phyloP scores from a whole-genome alignment of 2,888 invertebrate species.

The Euproctis similis region DNA sequence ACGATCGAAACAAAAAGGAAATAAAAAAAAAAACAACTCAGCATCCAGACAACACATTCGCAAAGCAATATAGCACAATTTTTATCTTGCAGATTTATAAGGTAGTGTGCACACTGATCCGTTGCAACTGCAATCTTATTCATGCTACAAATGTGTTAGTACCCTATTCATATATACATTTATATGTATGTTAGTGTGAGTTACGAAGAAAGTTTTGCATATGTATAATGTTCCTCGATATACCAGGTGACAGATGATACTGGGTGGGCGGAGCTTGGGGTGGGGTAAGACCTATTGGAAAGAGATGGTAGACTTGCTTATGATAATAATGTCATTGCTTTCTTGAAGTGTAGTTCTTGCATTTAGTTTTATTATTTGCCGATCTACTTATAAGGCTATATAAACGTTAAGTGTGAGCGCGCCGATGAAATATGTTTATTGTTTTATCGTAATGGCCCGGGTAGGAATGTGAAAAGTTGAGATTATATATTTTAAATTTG shows the following conservation, averaged over 20 bases:
- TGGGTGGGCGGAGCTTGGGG: constrained; percentile 66
- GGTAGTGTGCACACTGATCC: constrained; percentile 29
- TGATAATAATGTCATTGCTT: constrained; percentile 77
- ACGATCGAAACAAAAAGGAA: constrained; percentile 58
- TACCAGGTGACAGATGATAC: constrained; percentile 74
- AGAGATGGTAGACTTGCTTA: constrained; percentile 73
- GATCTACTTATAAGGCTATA: constrained; percentile 75
- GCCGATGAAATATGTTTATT: constrained; percentile 73
- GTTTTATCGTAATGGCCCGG: constrained; percentile 59
- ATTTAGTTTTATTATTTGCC: constrained; percentile 74
- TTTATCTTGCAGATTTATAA: constrained; percentile 74
- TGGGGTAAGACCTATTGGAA: constrained; percentile 72
- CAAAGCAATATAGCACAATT: constrained; percentile 64
- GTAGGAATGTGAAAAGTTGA: constrained; percentile 65
- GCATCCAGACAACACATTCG: constrained; percentile 41
- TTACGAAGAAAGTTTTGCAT: constrained; percentile 76
- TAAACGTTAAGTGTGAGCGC: constrained; percentile 70
- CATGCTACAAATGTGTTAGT: constrained; percentile 20
- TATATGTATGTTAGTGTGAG: constrained; percentile 59
- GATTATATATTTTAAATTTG: constrained; percentile 66
- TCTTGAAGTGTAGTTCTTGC: constrained; percentile 71
- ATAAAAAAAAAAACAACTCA: too few relatives aligned
- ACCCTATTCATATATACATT: too few relatives aligned
- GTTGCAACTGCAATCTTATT: constrained; percentile 28
- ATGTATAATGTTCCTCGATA: constrained; percentile 76